A percentile compares a stretch with the other conserved stretches of the same genome.
Evolutionary conservation across 2,797 vertebrate species (phyloP).

Genomic region (Meriones psammophilus): DNA sequence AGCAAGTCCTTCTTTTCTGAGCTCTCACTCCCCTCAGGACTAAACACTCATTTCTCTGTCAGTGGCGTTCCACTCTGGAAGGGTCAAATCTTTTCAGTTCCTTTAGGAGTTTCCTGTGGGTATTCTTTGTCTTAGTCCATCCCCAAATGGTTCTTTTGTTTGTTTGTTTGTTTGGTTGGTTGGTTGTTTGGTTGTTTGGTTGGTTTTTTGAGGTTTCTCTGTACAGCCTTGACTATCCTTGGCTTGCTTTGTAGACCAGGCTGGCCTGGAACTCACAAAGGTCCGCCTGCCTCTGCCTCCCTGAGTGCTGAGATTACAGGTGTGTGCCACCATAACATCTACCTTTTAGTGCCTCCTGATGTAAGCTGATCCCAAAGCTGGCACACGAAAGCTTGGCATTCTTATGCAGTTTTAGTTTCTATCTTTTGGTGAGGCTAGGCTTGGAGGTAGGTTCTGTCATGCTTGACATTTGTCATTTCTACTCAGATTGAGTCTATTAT

Average conservation of each 20-base stretch:
- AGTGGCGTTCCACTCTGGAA: neutral
- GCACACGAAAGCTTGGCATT: conserved; percentile 17
- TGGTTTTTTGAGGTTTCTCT: no score
- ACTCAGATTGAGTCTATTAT: conserved; percentile 35
- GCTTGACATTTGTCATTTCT: conserved; percentile 11
- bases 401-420: conserved; percentile 5
- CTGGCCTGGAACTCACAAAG: no score
- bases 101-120: neutral
- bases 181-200: no score
- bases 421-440: neutral
- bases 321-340: neutral
- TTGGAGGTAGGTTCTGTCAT: neutral
- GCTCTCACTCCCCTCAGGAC: neutral
- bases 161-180: neutral
- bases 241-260: no score
- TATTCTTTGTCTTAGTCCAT: neutral
- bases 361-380: conserved; percentile 7
- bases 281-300: no score
- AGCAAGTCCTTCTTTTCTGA: neutral
- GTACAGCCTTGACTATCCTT: no score
- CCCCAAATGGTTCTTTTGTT: neutral
- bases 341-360: neutral
- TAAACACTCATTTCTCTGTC: neutral
- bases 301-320: no score
- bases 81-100: neutral